Base-by-base conservation (phyloP, 2,888 invertebrate genomes). In the Meiosimyza platycephala region DNA sequence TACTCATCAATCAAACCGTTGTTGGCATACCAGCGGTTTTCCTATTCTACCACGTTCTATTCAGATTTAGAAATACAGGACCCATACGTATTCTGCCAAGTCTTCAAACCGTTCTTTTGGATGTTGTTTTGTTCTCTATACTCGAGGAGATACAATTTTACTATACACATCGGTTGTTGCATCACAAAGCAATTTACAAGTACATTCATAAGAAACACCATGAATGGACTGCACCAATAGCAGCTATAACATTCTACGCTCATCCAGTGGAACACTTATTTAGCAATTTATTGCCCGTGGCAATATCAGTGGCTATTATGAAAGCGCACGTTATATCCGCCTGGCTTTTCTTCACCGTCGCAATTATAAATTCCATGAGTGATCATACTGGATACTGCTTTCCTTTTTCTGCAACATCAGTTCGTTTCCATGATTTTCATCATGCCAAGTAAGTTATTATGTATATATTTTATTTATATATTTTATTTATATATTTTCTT, bases 401-500 rank as follows among this genome's bases (percentile, higher is more conserved):
- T 80, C 95, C 95, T 2, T 93, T 94, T 85, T 81, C 81, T 1
- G 91, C 93, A 79, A 92, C 92, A 1, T 94, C 93, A 7, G 93
- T 95, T 13, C 94, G 95, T 83, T 93, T 93, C 6, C 95, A 95
- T 82, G 95, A 95, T 86, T 95, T 92, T 84, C 95, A 95, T 85
- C 95, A 95, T 85, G 89, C 93, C 78, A 95, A 94, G 93, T 93
- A 86, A 89, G 79, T n/a, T n/a, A n/a, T n/a, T n/a, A n/a, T n/a
- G n/a, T n/a, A n/a, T n/a, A n/a, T n/a, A n/a, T n/a, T n/a, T n/a
- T n/a, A n/a, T n/a, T n/a, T n/a, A n/a, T n/a, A n/a, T n/a, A n/a
- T n/a, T n/a, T n/a, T n/a, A n/a, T n/a, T n/a, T n/a, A n/a, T n/a
- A n/a, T n/a, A n/a, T 9, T 9, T 40, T 50, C 5, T 22, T 18